These are phyloP conservation scores for Euplexia lucipara DNA, from an alignment of 2,888 invertebrate species.

Conservation along the genomic window DNA sequence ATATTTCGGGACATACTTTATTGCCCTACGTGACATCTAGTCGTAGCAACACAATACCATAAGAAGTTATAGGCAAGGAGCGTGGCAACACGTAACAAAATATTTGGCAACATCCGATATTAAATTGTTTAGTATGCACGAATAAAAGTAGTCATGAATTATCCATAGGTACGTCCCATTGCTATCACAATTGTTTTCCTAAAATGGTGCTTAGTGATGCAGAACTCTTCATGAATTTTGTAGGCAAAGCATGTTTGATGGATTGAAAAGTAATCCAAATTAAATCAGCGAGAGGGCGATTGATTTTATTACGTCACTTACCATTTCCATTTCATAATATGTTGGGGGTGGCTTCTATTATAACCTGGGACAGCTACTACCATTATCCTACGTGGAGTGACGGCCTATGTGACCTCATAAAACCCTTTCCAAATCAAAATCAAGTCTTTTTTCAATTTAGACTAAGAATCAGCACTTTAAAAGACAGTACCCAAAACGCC, in stretches of 20 bases:
- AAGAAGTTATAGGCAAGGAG: conserved; percentile 14
- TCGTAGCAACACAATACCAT: conserved; percentile 19
- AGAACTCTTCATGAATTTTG: neutral
- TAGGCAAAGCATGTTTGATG: neutral
- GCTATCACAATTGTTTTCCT: conserved; percentile 23
- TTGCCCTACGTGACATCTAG: conserved; percentile 33
- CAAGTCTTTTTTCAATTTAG: too few species aligned
- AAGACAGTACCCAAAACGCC: too few species aligned
- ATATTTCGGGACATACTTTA: conserved; percentile 29
- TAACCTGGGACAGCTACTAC: too few species aligned
- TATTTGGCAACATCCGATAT: conserved; percentile 54
- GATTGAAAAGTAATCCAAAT: conserved; percentile 1
- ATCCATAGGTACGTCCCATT: conserved; percentile 25
- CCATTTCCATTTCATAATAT: too few species aligned
- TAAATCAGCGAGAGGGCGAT: neutral
- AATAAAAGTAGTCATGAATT: conserved; percentile 53
- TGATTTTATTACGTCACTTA: too few species aligned
- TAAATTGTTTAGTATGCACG: conserved; percentile 28
- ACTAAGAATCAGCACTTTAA: too few species aligned
- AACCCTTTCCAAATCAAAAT: too few species aligned
- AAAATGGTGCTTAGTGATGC: conserved; percentile 9
- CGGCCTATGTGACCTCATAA: too few species aligned
- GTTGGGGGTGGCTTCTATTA: too few species aligned
- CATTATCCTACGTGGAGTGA: too few species aligned
- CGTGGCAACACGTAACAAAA: conserved; percentile 40